Evolutionary conservation across 2,113 vertebrate species (phyloP), one percentile per base, ranked within the genome.

Genomic region (Anguilla japonica): DNA sequence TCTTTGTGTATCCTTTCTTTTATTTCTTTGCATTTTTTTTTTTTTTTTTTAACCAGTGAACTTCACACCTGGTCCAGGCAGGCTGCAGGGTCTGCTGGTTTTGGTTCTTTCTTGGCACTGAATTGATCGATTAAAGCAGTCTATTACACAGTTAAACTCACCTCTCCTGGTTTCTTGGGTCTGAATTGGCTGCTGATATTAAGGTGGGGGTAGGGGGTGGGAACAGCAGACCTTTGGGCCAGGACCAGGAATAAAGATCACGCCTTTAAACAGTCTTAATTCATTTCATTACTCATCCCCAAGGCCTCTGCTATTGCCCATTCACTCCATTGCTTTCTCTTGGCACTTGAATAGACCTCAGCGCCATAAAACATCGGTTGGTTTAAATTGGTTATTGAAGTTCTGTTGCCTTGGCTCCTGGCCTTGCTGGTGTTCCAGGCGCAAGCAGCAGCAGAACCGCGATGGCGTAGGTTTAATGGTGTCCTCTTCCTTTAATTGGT

Each of bases 401-500:
- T 75, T 83, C 39, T 41, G 41, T 56, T 11, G 1, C 43, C 41
- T 1, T 50, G 86, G 71, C 40, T 22, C 4, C 5, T 29, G 22
- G 60, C 39, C 78, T 84, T 56, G 20, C 22, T 26, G 18, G 82
- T 40, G 53, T 67, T 84, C 46, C 56, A 88, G 87, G 89, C 84
- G 6, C 34, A 34, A 34, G 34, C 83, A 22, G 85, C 20, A 5
- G 20, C 20, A 26, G 22, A 67, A 67, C 22, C 3, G 22, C 13
- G 50, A 14, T 53, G 8, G 7, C 9, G 50, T 53, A 14, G 43
- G 43, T 46, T 5, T 46, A 46, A 46, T 91, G 89, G 57, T 88
- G 82, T 82, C 87, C 91, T 91, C 91, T 94, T 93, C 89, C 87
- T 75, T 83, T 79, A 86, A 89, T 91, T 86, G 40, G 79, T 80